phyloP scores from a whole-genome alignment of 1,140 invertebrate species.

The Drosophila kepulauana region DNA sequence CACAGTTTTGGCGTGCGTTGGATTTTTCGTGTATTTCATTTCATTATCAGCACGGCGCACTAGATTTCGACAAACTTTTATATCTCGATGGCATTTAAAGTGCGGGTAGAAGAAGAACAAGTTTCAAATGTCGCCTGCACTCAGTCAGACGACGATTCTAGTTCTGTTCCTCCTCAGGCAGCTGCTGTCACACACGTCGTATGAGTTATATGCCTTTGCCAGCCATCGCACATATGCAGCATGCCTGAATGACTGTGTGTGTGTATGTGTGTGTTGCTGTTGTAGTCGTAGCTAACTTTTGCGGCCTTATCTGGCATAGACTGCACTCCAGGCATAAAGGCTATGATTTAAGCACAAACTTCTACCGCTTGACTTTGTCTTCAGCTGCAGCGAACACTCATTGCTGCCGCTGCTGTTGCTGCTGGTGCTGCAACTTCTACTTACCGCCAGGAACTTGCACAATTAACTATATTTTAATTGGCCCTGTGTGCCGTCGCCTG shows the following conservation, averaged over 20 bases:
- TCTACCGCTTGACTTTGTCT: conserved; percentile 47
- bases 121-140: conserved; percentile 22
- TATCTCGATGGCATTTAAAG: conserved; percentile 39
- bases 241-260: conserved; percentile 1
- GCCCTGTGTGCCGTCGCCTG: conserved; percentile 26
- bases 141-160: neutral
- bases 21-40: conserved; percentile 37
- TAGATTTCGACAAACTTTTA: conserved; percentile 25
- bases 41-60: conserved; percentile 22
- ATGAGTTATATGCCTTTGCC: conserved; percentile 58
- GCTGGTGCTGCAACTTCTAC: conserved; percentile 32
- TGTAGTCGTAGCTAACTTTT: conserved; percentile 55
- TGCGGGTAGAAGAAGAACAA: conserved; percentile 19
- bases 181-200: conserved; percentile 61
- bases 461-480: conserved; percentile 70
- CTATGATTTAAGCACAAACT: conserved; percentile 63
- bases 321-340: conserved; percentile 54
- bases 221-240: conserved; percentile 45
- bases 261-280: neutral
- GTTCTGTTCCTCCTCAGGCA: conserved; percentile 18
- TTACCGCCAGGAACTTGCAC: conserved; percentile 52
- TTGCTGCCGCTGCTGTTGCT: conserved; percentile 3
- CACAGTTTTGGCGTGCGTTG: conserved; percentile 2
- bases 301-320: conserved; percentile 57
- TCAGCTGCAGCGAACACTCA: neutral